These are phyloP conservation scores for Alces alces DNA, from an alignment of 2,113 vertebrate species.

Conservation along the genomic window DNA sequence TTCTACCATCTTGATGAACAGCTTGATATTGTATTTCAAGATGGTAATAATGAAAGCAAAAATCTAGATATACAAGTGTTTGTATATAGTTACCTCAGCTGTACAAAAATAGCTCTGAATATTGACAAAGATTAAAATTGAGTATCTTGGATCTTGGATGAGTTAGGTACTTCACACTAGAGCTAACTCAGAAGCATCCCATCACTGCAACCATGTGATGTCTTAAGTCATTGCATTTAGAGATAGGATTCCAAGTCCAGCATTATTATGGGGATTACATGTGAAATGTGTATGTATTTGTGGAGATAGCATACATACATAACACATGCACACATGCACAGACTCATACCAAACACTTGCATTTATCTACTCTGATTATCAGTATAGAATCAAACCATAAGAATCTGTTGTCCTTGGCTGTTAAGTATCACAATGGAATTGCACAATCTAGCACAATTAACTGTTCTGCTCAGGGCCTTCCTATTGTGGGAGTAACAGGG, in stretches of 20 bases:
- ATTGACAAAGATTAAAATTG: neutral
- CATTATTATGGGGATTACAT: neutral
- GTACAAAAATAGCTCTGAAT: neutral
- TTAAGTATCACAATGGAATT: neutral
- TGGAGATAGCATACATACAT: neutral
- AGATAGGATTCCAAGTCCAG: neutral
- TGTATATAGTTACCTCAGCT: neutral
- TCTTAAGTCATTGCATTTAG: neutral
- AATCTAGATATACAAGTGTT: neutral
- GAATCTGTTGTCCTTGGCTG: neutral
- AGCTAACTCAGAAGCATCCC: neutral
- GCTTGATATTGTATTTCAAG: neutral
- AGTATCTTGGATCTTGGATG: neutral
- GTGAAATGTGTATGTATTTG: neutral
- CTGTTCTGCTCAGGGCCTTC: slow-evolving; percentile 1
- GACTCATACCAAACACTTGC: neutral
- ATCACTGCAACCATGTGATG: neutral
- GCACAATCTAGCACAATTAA: neutral
- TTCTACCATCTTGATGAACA: neutral
- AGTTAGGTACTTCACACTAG: neutral
- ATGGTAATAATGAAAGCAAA: neutral
- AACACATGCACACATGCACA: neutral
- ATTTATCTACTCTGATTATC: neutral
- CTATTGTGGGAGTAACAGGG: neutral
- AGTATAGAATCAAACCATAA: slow-evolving; percentile 11